Percentiles rank a stretch among this genome's conserved stretches.
Evolutionary conservation across 2,797 vertebrate species (phyloP).

Genomic region (Acipenser oxyrinchus): DNA sequence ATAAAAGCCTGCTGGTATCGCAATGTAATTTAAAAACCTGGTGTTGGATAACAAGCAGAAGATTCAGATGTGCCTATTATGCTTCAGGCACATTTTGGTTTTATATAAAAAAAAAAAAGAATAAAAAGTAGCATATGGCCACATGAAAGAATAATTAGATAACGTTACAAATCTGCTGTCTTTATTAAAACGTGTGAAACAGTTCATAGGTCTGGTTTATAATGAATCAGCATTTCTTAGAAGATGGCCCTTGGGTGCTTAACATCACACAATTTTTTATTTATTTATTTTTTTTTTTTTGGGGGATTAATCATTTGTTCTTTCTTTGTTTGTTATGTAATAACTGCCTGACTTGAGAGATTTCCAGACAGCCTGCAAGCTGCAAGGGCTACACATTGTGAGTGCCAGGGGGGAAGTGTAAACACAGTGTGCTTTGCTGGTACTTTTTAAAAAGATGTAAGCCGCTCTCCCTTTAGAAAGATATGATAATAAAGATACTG

Average conservation of each 20-base stretch:
- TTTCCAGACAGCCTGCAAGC: no score
- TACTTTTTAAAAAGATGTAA: no score
- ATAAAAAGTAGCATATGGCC: neutral
- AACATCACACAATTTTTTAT: neutral
- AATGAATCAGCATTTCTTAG: neutral
- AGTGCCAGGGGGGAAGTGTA: no score
- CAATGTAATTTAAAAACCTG: no score
- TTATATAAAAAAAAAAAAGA: neutral
- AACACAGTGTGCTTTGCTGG: no score
- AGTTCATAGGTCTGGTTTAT: neutral
- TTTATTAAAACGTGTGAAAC: neutral
- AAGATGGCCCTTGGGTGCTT: neutral
- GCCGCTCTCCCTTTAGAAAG: no score
- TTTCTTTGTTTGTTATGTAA: no score
- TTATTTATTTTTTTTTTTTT: neutral
- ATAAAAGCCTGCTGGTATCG: no score
- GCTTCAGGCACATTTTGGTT: neutral
- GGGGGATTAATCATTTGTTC: neutral
- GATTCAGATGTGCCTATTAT: neutral
- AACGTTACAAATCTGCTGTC: neutral
- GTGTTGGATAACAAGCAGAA: no score
- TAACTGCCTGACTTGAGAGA: no score
- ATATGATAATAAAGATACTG: no score
- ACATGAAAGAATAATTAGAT: neutral
- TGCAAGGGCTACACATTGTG: no score